Evolutionary conservation across 2,113 vertebrate genomes (phyloP), one percentile per base, ranked within the genome.

Genomic region (Pipra filicauda): DNA sequence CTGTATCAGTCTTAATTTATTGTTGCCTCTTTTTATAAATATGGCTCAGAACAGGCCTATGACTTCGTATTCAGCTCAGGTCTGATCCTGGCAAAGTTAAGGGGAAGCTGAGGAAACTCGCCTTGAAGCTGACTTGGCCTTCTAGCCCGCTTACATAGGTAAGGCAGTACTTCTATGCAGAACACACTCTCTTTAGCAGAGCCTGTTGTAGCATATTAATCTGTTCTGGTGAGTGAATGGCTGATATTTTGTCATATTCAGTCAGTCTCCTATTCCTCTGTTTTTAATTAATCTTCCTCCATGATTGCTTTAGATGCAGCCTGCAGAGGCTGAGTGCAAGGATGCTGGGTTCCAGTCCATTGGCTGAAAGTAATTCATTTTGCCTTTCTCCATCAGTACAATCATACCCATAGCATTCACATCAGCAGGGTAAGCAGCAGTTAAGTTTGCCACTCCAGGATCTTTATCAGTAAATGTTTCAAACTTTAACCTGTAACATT

Each of bases 391-490:
- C 66, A 21, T 2, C 51, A 79, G 31, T 13, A 20, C 35, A 61
- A 27, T 37, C 59, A 61, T 39, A 26, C 26, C 24, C 6, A 5
- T 39, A 18, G 58, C 24, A 37, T 39, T 18, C 59, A 37, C 19
- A 22, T 58, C 64, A 2, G 33, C 30, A 43, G 30, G 39, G 26
- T 96, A n/a, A 57, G 35, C 12, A 26, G 24, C 59, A 26, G 35
- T 37, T 39, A 37, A 37, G 35, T 39, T 26, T 62, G 61, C 26
- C 11, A 28, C 24, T 23, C 98, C 98, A 13, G 96, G 96, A 26
- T 99, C 99, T 95, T 98, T 98, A 95, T 99, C 99, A 7, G 97
- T 97, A 62, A 99, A 97, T 21, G 98, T 95, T 98, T 99, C 99
- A 78, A 98, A 98, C 88, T 98, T 98, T 90, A 98, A 96, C 85